Conservation (phyloP, 2,888 invertebrate species). For the Galerucella pusilla region DNA sequence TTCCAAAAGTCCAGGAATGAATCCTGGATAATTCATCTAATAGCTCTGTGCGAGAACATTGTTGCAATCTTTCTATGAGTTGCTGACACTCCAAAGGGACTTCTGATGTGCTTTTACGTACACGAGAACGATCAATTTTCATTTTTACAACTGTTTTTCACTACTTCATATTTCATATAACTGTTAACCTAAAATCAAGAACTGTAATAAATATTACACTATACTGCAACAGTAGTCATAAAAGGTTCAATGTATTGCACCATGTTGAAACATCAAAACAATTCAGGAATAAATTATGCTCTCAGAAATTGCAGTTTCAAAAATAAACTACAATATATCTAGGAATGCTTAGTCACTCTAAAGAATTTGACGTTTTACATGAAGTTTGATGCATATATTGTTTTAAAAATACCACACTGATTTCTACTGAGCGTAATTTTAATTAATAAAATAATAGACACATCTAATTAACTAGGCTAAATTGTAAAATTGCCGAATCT, state of each 20-base stretch:
- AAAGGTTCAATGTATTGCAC: not conserved
- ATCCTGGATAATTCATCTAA: constrained; percentile 77
- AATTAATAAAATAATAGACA: constrained; percentile 21
- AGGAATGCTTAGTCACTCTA: constrained; percentile 34
- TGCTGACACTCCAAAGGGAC: constrained; percentile 82
- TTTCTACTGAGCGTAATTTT: constrained; percentile 1
- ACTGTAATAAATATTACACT: not conserved
- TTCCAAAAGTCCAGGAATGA: constrained; percentile 86
- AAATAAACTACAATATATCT: constrained; percentile 7
- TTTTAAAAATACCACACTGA: constrained; percentile 5
- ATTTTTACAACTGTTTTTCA: constrained; percentile 63
- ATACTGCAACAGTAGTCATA: not conserved
- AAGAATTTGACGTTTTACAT: constrained; percentile 16
- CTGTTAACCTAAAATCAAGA: constrained; percentile 19
- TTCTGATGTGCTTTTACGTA: constrained; percentile 87
- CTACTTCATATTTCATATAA: constrained; percentile 36
- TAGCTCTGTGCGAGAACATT: constrained; percentile 74
- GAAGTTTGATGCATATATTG: not conserved
- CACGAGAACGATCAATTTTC: constrained; percentile 84
- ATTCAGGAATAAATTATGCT: not conserved
- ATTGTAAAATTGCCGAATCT: constrained; percentile 47
- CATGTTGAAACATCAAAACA: not conserved
- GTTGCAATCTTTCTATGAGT: constrained; percentile 78
- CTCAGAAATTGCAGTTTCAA: not conserved
- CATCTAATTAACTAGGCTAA: constrained; percentile 28